phyloP scores from a whole-genome alignment of 2,113 vertebrate genomes.

The Odontesthes bonariensis region DNA sequence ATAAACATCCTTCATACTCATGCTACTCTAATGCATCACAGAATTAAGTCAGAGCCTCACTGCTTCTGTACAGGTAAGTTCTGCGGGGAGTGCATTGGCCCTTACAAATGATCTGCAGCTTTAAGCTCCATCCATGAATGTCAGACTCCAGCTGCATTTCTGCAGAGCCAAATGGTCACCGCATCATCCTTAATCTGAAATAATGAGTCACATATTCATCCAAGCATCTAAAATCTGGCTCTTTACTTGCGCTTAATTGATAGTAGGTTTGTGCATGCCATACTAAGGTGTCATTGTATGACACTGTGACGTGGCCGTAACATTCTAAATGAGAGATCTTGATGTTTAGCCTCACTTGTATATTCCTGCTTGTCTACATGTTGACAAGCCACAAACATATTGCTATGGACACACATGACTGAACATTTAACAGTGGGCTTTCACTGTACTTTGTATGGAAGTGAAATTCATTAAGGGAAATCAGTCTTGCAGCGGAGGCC shows the following conservation, averaged over 20 bases:
- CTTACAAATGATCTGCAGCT: slow-evolving; percentile 12
- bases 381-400: slow-evolving; percentile 46
- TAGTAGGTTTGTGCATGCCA: slow-evolving; percentile 12
- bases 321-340: slow-evolving; percentile 51
- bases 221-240: slow-evolving; percentile 14
- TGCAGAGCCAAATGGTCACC: slow-evolving; percentile 11
- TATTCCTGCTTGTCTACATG: slow-evolving; percentile 15
- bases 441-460: slow-evolving; percentile 43
- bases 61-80: slow-evolving; percentile 28
- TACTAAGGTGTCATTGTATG: slow-evolving; percentile 7
- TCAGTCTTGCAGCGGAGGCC: slow-evolving; percentile 32
- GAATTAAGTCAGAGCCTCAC: slow-evolving; percentile 53
- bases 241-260: slow-evolving; percentile 36
- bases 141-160: slow-evolving; percentile 17
- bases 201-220: slow-evolving; percentile 30
- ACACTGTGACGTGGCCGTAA: slow-evolving; percentile 7
- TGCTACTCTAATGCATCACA: slow-evolving; percentile 52
- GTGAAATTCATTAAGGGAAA: slow-evolving; percentile 50
- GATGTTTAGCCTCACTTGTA: slow-evolving; percentile 8
- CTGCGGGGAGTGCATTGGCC: slow-evolving; percentile 22
- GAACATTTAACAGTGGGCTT: slow-evolving; percentile 23
- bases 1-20: slow-evolving; percentile 50
- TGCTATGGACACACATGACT: slow-evolving; percentile 45
- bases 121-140: slow-evolving; percentile 21
- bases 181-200: slow-evolving; percentile 35